Evolutionary conservation across 1,140 invertebrate genomes (phyloP).

Genomic region (Papilio polytes): DNA sequence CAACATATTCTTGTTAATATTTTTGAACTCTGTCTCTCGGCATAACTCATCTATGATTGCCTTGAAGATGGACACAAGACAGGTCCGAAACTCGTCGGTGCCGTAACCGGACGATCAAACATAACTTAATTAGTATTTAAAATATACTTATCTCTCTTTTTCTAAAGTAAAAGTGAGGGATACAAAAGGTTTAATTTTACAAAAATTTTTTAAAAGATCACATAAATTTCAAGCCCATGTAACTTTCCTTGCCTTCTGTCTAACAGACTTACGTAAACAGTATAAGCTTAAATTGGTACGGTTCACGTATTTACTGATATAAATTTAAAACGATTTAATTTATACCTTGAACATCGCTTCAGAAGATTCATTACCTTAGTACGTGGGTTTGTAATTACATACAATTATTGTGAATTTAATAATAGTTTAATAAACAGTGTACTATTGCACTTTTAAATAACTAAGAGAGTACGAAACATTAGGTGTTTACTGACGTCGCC

Average conservation of each 20-base stretch:
- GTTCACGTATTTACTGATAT: conserved; percentile 4
- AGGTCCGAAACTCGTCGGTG: no score
- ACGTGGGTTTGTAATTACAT: conserved; percentile 2
- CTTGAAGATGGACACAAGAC: no score
- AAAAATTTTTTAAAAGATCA: not conserved
- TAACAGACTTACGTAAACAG: not conserved
- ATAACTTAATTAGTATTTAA: no score
- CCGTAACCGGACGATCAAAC: no score
- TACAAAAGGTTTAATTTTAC: not conserved
- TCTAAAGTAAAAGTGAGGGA: no score
- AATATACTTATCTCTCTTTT: no score
- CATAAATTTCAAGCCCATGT: not conserved
- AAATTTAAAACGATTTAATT: conserved; percentile 8
- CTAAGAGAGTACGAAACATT: not conserved
- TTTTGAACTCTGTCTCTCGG: no score
- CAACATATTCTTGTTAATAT: no score
- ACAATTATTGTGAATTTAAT: not conserved
- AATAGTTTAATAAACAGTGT: not conserved
- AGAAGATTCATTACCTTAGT: not conserved
- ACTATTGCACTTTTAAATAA: not conserved
- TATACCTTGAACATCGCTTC: conserved; percentile 1
- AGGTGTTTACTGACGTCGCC: no score
- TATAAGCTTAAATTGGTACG: not conserved
- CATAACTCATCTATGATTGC: no score
- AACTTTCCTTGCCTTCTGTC: not conserved